phyloP scores from a whole-genome alignment of 2,113 vertebrate species.

The Ornithorhynchus anatinus region DNA sequence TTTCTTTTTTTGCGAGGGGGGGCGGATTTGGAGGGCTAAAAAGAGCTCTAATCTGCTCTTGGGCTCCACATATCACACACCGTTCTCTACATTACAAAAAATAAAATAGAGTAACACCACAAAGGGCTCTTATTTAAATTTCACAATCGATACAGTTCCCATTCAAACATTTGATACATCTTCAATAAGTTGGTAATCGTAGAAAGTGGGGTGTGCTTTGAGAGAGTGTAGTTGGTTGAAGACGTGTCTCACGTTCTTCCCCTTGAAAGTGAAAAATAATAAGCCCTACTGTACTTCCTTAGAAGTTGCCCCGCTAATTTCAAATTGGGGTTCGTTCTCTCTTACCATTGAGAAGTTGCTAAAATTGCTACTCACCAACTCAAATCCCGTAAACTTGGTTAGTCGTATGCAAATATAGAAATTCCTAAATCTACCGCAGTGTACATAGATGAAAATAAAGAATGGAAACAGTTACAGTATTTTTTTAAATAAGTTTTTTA shows the following conservation, averaged over 20 bases:
- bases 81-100: no score
- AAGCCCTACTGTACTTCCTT: conserved; percentile 6
- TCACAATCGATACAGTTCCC: conserved; percentile 21
- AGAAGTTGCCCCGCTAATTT: no score
- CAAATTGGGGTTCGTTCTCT: no score
- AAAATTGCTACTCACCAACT: conserved; percentile 50
- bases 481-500: conserved; percentile 76
- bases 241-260: conserved; percentile 51
- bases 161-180: conserved; percentile 7
- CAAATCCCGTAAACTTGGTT: conserved; percentile 53
- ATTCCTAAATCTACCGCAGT: conserved; percentile 69
- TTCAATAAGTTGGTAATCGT: conserved; percentile 12
- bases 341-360: conserved; percentile 53
- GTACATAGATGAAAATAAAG: conserved; percentile 78
- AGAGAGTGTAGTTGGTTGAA: background rate
- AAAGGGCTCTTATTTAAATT: conserved; percentile 31
- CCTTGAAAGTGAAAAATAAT: conserved; percentile 42
- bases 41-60: conserved; percentile 60
- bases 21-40: conserved; percentile 45
- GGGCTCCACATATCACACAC: conserved; percentile 30
- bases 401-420: conserved; percentile 68
- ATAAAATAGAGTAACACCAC: no score
- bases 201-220: conserved; percentile 37
- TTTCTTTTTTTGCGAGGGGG: no score
- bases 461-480: conserved; percentile 73